Percentiles rank a stretch among this genome's conserved stretches.
These are phyloP conservation scores for Urocolius indicus DNA, from an alignment of 2,113 vertebrate genomes.

Conservation along the genomic window DNA sequence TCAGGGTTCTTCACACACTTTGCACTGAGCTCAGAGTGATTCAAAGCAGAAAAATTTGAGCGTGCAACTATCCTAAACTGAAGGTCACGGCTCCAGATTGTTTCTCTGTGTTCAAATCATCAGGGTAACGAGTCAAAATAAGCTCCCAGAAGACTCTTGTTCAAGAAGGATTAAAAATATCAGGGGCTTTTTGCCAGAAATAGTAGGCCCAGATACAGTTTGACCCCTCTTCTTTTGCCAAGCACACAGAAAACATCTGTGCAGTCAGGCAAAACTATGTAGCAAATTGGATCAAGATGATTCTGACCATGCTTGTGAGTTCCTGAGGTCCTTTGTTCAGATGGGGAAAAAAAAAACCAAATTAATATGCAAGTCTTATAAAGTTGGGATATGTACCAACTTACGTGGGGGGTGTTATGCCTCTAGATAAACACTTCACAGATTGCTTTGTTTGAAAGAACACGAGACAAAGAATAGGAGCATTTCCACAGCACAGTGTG, in stretches of 20 bases:
- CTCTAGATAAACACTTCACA: not conserved
- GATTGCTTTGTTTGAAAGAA: not conserved
- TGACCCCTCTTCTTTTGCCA: conserved; percentile 16
- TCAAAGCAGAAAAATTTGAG: not conserved
- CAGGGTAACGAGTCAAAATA: conserved; percentile 33
- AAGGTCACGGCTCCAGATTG: not conserved
- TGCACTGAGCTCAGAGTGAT: not conserved
- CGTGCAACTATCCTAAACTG: not conserved
- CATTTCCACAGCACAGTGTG: not conserved
- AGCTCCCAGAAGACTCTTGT: not conserved
- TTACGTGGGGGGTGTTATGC: not conserved
- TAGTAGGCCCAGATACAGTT: not conserved
- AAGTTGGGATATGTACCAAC: not conserved
- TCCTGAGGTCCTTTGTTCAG: not conserved
- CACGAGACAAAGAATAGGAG: not conserved
- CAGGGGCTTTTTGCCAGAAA: not conserved
- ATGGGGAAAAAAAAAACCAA: not conserved
- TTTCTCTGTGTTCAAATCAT: not conserved
- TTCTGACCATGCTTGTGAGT: not conserved
- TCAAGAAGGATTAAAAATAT: conserved; percentile 8
- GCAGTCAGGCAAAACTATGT: not conserved
- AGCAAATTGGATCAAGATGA: conserved; percentile 6
- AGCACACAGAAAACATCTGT: conserved; percentile 13
- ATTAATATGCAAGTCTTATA: not conserved
- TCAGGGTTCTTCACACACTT: not conserved